Conservation (phyloP, 2,797 vertebrate genomes). For the Ataeniobius toweri region DNA sequence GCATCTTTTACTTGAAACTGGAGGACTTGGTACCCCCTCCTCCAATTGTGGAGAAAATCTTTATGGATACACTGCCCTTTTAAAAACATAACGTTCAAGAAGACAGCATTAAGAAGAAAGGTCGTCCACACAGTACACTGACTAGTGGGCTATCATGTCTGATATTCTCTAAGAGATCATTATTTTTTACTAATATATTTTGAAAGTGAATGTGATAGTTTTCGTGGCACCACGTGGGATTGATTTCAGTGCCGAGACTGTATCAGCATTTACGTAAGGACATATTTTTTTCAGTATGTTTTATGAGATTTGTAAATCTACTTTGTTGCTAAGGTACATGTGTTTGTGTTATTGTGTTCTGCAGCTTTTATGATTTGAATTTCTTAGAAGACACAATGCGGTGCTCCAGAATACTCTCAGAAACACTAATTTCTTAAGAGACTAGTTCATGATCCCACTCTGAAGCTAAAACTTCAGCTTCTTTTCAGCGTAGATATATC, state of each 20-base stretch:
- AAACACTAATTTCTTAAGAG: conserved; percentile 56
- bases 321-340: conserved; percentile 66
- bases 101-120: conserved; percentile 4
- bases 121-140: conserved; percentile 76
- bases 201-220: conserved; percentile 17
- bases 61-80: conserved; percentile 95
- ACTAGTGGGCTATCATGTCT: conserved; percentile 62
- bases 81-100: conserved; percentile 61
- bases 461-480: conserved; percentile 3
- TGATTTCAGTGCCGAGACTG: conserved; percentile 27
- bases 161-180: conserved; percentile 58
- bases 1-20: conserved; percentile 97
- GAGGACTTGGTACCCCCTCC: conserved; percentile 94
- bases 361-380: conserved; percentile 40
- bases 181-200: conserved; percentile 48
- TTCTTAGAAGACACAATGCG: conserved; percentile 29
- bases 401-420: conserved; percentile 37
- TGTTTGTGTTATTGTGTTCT: conserved; percentile 54
- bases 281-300: conserved; percentile 42
- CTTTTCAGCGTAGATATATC: conserved; percentile 33
- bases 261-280: conserved; percentile 37
- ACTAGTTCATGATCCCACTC: conserved; percentile 28
- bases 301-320: conserved; percentile 63
- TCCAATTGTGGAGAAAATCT: conserved; percentile 96
- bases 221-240: conserved; percentile 25